Evolutionary conservation across 1,140 invertebrate genomes (phyloP).

Genomic region (Sycobia sp.): DNA sequence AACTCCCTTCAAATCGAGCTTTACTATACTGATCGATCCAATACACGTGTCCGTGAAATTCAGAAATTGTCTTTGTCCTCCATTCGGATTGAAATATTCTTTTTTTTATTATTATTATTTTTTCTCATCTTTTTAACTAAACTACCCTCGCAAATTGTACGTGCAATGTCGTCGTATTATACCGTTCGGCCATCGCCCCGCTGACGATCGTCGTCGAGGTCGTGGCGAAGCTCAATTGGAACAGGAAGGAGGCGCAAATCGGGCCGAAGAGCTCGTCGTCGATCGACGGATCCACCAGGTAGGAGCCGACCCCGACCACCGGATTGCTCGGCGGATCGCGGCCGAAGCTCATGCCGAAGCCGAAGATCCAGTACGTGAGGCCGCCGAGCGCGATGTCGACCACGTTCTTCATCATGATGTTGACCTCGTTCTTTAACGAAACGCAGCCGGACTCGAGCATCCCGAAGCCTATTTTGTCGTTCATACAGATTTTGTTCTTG

Average conservation of each 20-base stretch:
- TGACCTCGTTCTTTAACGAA: slow-evolving; percentile 91
- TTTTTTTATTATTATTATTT: too few relatives aligned
- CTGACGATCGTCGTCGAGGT: slow-evolving; percentile 91
- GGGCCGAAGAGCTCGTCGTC: slow-evolving; percentile 76
- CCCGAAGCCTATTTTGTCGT: slow-evolving; percentile 83
- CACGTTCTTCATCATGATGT: slow-evolving; percentile 97
- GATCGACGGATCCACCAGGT: slow-evolving; percentile 69
- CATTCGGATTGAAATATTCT: too few relatives aligned
- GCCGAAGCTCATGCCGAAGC: slow-evolving; percentile 91
- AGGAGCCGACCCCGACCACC: slow-evolving; percentile 75
- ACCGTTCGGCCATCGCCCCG: slow-evolving; percentile 89
- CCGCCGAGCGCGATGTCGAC: slow-evolving; percentile 92
- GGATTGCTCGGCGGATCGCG: slow-evolving; percentile 71
- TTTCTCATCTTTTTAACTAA: too few relatives aligned
- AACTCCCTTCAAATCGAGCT: too few relatives aligned
- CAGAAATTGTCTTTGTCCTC: too few relatives aligned
- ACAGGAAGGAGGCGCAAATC: slow-evolving; percentile 81
- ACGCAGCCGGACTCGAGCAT: slow-evolving; percentile 92
- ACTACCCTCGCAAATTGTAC: too few relatives aligned
- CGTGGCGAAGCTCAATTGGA: slow-evolving; percentile 88
- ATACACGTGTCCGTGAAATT: too few relatives aligned
- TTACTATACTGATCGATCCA: too few relatives aligned
- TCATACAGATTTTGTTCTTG: too few relatives aligned
- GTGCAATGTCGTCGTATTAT: too few relatives aligned
- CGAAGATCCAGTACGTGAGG: slow-evolving; percentile 93